These are phyloP conservation scores for Miniopterus natalensis DNA, from an alignment of 2,113 vertebrate genomes.

Conservation along the genomic window DNA sequence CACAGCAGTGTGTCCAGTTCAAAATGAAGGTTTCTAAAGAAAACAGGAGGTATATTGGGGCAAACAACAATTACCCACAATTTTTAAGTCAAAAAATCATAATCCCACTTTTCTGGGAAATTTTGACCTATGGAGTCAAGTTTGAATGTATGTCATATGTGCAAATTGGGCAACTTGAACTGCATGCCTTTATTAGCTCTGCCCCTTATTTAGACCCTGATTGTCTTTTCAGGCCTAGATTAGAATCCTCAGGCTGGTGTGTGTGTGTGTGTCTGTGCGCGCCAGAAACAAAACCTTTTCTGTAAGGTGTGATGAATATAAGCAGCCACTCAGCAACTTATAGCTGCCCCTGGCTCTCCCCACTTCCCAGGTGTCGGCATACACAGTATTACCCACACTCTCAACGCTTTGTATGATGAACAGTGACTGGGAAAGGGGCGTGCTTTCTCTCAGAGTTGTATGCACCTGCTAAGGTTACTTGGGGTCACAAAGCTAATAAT, in stretches of 20 bases:
- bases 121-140: not conserved
- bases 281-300: not conserved
- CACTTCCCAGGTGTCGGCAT: conserved; percentile 1
- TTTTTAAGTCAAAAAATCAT: not conserved
- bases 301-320: conserved; percentile 57
- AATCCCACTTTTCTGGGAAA: not conserved
- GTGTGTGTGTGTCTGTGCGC: not conserved
- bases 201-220: not conserved
- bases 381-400: not conserved
- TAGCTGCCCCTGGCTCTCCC: not conserved
- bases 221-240: not conserved
- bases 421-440: conserved; percentile 71
- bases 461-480: conserved; percentile 80
- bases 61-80: not conserved
- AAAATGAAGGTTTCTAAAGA: not conserved
- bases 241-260: not conserved
- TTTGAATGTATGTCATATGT: not conserved
- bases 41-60: not conserved
- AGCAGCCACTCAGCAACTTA: conserved; percentile 69
- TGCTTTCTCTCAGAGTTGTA: conserved; percentile 68
- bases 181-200: not conserved
- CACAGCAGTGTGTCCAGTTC: not conserved
- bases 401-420: conserved; percentile 76
- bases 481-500: conserved; percentile 64
- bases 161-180: not conserved